A percentile compares a stretch with the other conserved stretches of the same genome.
Conservation (phyloP, 2,797 vertebrate genomes). For the Gorsachius magnificus region DNA sequence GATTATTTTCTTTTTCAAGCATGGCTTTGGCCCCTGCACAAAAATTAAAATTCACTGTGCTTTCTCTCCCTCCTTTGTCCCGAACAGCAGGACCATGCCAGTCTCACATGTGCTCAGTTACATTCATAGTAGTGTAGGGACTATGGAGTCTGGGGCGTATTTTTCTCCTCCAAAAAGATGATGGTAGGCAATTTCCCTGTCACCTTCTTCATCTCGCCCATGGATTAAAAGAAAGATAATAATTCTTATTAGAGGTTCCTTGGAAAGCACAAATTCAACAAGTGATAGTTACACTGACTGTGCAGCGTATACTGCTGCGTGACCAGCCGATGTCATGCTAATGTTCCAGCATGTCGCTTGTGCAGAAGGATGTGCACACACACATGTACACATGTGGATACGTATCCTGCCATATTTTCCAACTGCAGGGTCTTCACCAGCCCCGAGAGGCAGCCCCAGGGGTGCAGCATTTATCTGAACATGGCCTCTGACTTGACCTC, state of each 20-base stretch:
- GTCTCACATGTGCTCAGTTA: background rate
- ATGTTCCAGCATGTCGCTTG: fast-evolving
- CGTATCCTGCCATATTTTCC: fast-evolving
- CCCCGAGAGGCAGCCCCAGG: fast-evolving
- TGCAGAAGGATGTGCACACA: background rate
- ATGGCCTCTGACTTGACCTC: background rate
- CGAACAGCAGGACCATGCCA: background rate
- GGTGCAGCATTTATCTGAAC: background rate
- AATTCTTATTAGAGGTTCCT: background rate
- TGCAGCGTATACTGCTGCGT: background rate
- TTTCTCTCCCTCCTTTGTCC: background rate
- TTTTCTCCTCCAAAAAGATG: background rate
- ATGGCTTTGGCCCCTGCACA: background rate
- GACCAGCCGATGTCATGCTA: background rate
- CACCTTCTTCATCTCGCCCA: background rate
- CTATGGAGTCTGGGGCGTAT: too few species aligned
- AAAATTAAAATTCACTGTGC: background rate
- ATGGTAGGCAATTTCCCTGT: background rate
- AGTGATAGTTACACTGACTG: background rate
- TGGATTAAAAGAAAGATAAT: background rate
- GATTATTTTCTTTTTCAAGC: background rate
- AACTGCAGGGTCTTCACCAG: background rate
- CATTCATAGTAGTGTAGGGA: background rate
- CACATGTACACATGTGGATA: fast-evolving
- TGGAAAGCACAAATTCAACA: background rate